Evolutionary conservation across 2,888 invertebrate species (phyloP).

Genomic region (Lasioglossum lativentre): DNA sequence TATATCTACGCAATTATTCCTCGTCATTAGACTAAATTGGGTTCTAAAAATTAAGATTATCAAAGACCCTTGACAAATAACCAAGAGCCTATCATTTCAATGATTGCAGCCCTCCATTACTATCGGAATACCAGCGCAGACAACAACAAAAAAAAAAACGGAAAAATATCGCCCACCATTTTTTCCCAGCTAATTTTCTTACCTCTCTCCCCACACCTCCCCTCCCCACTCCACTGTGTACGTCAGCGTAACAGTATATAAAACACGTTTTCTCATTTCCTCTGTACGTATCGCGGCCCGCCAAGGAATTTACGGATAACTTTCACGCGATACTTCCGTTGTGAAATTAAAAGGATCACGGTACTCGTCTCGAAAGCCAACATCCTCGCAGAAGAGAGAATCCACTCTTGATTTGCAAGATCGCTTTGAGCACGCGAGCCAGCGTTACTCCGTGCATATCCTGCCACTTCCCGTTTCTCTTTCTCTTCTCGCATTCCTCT

Average conservation of each 20-base stretch:
- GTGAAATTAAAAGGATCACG: conserved; percentile 37
- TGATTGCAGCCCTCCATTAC: background rate
- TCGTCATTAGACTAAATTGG: no score
- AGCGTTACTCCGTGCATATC: conserved; percentile 30
- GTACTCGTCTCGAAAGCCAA: conserved; percentile 27
- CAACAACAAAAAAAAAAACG: background rate
- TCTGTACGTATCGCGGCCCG: background rate
- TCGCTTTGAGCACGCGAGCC: conserved; percentile 51
- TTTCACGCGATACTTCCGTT: conserved; percentile 23
- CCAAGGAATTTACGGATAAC: background rate
- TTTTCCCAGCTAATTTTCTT: background rate
- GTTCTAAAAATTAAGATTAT: no score
- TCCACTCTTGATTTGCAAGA: conserved; percentile 55
- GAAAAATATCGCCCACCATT: background rate
- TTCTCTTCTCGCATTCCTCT: conserved; percentile 7
- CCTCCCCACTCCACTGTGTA: background rate
- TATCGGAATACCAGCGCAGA: background rate
- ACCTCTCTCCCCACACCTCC: background rate
- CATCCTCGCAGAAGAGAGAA: conserved; percentile 33
- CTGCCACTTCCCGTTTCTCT: conserved; percentile 26
- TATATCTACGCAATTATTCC: no score
- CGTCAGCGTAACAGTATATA: background rate
- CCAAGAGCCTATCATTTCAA: background rate
- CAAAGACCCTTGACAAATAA: no score
- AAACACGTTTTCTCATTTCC: background rate